A percentile compares a stretch with the other conserved stretches of the same genome.
Conservation (phyloP, 2,113 vertebrate genomes). For the Toxotes chatareus region DNA sequence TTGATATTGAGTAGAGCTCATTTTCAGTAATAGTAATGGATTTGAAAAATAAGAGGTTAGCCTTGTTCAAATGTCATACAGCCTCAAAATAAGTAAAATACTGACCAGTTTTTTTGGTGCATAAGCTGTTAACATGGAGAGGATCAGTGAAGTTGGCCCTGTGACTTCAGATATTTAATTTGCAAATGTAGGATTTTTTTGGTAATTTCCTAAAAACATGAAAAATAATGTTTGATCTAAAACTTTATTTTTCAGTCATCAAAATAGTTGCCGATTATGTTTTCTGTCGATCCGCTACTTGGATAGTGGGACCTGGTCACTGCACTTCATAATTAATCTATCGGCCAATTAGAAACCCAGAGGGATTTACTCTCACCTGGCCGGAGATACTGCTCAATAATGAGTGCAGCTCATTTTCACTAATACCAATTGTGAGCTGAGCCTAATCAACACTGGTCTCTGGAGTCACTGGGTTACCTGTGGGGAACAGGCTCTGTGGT, state of each 20-base stretch:
- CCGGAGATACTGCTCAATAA: not conserved
- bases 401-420: constrained; percentile 17
- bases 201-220: too few relatives aligned
- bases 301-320: not conserved
- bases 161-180: too few relatives aligned
- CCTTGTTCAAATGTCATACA: too few relatives aligned
- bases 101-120: too few relatives aligned
- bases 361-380: constrained; percentile 29
- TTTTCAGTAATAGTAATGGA: not conserved
- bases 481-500: not conserved
- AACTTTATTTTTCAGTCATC: too few relatives aligned
- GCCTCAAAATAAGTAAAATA: too few relatives aligned
- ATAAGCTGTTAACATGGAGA: too few relatives aligned
- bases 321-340: constrained; percentile 29
- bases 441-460: constrained; percentile 14
- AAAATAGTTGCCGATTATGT: not conserved
- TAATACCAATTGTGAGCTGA: constrained; percentile 7
- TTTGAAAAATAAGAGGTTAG: too few relatives aligned
- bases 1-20: not conserved
- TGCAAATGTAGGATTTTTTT: too few relatives aligned
- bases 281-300: not conserved
- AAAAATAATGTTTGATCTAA: too few relatives aligned
- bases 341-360: constrained; percentile 30
- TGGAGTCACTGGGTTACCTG: not conserved
- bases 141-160: too few relatives aligned